Base-by-base conservation (phyloP, 2,113 vertebrate species). In the Coreoperca whiteheadi region DNA sequence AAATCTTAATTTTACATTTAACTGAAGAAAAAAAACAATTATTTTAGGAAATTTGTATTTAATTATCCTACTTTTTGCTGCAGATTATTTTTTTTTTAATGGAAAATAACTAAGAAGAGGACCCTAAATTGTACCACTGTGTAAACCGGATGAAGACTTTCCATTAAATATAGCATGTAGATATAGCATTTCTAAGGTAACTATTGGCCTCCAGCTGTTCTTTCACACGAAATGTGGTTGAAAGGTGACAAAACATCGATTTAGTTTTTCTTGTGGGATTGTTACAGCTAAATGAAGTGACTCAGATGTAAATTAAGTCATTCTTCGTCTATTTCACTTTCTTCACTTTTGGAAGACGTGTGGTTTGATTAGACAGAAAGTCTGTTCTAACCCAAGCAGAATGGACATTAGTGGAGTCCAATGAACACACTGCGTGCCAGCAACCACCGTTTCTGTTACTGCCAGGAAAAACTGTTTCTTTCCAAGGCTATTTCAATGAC, bases 391-490 rank as follows among this genome's bases (percentile, higher is more conserved):
- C 86, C 25, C 70, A 32, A 70, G 57, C 82, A 84, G 71, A 74
- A 68, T 66, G 81, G 76, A 81, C 77, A 73, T 75, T 73, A 77
- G 76, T 12, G 48, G 70, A 79, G 85, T 80, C 79, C 86, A 84
- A 77, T 41, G 61, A 69, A 57, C 23, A 10, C 64, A 2, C 21
- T 1, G 73, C 11, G 53, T 82, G 87, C 87, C 88, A 89, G 81
- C 59, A 81, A 68, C 79, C 79, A 78, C 79, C 65, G 73, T 87
- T 82, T 82, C 54, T 57, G 50, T 56, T 4, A 1, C 18, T 78
- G 89, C 89, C 87, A 90, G 71, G 43, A 83, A 76, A 88, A 88
- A 82, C 59, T 28, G 75, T 72, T 84, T 69, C 77, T 81, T 65
- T 89, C 88, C 87, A 82, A 84, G 76, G 64, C 84, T 70, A 59